These are phyloP conservation scores for Drosophila buzzatii DNA, from an alignment of 2,888 invertebrate genomes.

Conservation along the genomic window DNA sequence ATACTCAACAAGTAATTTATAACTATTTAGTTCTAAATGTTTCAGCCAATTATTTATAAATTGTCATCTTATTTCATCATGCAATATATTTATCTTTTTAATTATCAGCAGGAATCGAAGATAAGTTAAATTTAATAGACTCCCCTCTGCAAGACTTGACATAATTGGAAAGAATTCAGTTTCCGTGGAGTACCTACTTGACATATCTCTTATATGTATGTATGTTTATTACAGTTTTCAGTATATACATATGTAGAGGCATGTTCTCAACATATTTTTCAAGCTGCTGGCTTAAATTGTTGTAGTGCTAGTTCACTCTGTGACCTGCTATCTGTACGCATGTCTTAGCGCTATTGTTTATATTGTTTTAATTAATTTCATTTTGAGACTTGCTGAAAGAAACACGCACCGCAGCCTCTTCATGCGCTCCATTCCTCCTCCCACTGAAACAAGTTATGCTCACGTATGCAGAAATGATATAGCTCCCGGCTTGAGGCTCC, in stretches of 20 bases:
- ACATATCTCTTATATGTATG: too few species aligned
- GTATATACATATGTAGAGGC: not conserved
- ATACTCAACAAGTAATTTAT: too few species aligned
- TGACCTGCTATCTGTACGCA: constrained; percentile 18
- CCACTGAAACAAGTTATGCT: constrained; percentile 43
- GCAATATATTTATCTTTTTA: not conserved
- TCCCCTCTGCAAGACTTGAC: not conserved
- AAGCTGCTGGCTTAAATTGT: not conserved
- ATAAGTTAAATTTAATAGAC: not conserved
- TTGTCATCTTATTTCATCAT: too few species aligned
- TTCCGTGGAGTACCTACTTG: not conserved
- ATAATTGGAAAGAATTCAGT: not conserved
- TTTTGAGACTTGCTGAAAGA: constrained; percentile 55
- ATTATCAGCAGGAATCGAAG: not conserved
- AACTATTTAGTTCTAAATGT: too few species aligned
- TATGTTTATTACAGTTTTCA: not conserved
- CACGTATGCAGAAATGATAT: constrained; percentile 68
- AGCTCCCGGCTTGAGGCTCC: constrained; percentile 31
- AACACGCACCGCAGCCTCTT: constrained; percentile 36
- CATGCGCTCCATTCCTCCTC: not conserved
- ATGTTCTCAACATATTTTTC: not conserved
- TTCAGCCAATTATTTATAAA: too few species aligned
- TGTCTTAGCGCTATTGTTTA: constrained; percentile 62
- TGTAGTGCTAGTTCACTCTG: constrained; percentile 29
- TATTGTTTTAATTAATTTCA: constrained; percentile 75